Conservation (phyloP, 2,113 vertebrate genomes). For the Zosterops pallidus region DNA sequence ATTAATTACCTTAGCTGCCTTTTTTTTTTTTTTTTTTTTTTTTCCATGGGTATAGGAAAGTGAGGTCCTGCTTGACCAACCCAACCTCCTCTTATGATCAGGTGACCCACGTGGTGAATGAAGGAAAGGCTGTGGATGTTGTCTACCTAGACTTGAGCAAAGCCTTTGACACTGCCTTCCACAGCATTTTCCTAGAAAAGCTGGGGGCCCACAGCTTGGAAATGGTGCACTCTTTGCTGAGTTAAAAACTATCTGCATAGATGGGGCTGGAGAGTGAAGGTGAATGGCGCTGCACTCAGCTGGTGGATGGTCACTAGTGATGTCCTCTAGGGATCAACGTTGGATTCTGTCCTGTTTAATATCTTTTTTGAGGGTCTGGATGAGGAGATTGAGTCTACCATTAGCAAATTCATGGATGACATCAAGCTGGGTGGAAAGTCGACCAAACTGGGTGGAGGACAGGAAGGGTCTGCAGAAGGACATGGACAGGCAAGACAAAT, state of each 20-base stretch:
- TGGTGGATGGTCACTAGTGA: not conserved
- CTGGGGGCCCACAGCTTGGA: no score
- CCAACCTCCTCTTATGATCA: accelerated
- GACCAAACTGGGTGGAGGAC: no score
- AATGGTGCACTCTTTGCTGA: not conserved
- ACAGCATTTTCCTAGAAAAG: not conserved
- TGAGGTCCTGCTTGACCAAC: not conserved
- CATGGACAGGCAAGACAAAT: not conserved
- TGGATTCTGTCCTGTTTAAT: not conserved
- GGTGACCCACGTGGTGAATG: no score
- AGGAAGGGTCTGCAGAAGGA: not conserved
- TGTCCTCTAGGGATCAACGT: no score
- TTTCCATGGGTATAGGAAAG: not conserved
- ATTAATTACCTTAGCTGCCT: not conserved
- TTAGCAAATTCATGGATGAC: not conserved
- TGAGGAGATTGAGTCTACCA: not conserved
- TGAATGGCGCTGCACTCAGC: not conserved
- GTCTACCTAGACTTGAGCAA: not conserved
- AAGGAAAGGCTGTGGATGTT: not conserved
- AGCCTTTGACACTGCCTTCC: not conserved
- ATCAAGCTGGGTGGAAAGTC: not conserved
- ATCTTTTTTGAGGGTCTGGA: not conserved
- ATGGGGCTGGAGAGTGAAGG: not conserved
- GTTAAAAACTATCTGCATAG: not conserved
- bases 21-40: not conserved